Evolutionary conservation across 1,140 invertebrate species (phyloP).

Genomic region (Mya arenaria): DNA sequence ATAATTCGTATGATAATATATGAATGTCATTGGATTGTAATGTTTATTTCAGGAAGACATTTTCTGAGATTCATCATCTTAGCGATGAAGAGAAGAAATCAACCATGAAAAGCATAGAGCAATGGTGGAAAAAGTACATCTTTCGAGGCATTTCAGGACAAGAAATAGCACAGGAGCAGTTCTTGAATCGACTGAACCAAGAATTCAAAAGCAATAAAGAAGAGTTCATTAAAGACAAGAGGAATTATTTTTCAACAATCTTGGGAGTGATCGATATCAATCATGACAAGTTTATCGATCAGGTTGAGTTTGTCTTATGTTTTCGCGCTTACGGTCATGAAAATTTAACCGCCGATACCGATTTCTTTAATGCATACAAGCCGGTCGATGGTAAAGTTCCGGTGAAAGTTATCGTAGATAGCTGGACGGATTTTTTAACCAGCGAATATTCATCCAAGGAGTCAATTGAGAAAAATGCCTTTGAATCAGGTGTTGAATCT

Average conservation of each 20-base stretch:
- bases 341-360: not conserved
- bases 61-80: not conserved
- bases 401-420: not conserved
- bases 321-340: not conserved
- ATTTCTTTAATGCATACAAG: not conserved
- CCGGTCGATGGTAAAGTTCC: not conserved
- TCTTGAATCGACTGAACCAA: not conserved
- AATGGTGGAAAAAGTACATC: slow-evolving; percentile 16
- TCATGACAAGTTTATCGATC: not conserved
- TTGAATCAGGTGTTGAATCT: slow-evolving; percentile 58
- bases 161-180: slow-evolving; percentile 1
- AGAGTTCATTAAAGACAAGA: not conserved
- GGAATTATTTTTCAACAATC: not conserved
- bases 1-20: too few relatives aligned
- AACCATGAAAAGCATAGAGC: not conserved
- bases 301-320: not conserved
- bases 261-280: not conserved
- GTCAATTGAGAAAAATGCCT: slow-evolving; percentile 49
- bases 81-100: not conserved
- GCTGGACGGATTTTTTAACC: slow-evolving; percentile 2
- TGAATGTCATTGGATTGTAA: too few relatives aligned
- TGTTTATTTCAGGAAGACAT: not conserved
- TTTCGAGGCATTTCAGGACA: not conserved
- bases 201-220: slow-evolving; percentile 19
- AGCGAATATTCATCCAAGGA: not conserved